phyloP scores from a whole-genome alignment of 2,888 invertebrate species.

The Tachina grossa region DNA sequence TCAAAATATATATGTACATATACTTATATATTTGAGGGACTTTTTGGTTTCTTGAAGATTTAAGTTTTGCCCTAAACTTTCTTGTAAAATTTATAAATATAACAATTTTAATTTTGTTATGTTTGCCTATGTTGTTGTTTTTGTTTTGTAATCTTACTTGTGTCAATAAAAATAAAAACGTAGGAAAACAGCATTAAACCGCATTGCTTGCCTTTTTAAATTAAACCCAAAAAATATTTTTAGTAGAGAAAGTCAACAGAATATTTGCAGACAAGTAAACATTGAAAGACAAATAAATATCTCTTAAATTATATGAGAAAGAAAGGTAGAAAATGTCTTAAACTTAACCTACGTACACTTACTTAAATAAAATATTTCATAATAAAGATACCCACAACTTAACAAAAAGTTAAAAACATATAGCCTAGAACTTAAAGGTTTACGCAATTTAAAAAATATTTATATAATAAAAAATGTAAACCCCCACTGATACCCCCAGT shows the following conservation, averaged over 20 bases:
- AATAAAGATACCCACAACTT: background rate
- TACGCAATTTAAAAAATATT: too few relatives aligned
- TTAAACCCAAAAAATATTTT: conserved; percentile 29
- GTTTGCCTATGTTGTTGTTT: background rate
- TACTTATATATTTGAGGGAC: background rate
- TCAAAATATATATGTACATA: too few relatives aligned
- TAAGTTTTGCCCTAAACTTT: too few relatives aligned
- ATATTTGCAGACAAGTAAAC: conserved; percentile 68
- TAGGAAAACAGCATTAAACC: conserved; percentile 16
- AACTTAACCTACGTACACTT: background rate
- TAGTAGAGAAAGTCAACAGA: conserved; percentile 59
- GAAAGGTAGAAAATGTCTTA: background rate
- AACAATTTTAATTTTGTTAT: background rate
- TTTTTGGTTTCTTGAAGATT: background rate
- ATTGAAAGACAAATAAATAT: conserved; percentile 60
- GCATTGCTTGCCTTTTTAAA: conserved; percentile 53
- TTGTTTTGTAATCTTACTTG: background rate
- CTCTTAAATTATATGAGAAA: conserved; percentile 5
- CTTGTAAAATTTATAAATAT: background rate
- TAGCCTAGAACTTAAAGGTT: background rate
- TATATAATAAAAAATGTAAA: too few relatives aligned
- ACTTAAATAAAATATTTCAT: background rate
- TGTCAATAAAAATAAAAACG: conserved; percentile 21
- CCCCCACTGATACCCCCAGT: too few relatives aligned
- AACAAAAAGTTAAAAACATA: background rate